Percentiles rank a stretch among this genome's conserved stretches.
Evolutionary conservation across 2,888 invertebrate genomes (phyloP).

Genomic region (Scaptomyza tumidula): DNA sequence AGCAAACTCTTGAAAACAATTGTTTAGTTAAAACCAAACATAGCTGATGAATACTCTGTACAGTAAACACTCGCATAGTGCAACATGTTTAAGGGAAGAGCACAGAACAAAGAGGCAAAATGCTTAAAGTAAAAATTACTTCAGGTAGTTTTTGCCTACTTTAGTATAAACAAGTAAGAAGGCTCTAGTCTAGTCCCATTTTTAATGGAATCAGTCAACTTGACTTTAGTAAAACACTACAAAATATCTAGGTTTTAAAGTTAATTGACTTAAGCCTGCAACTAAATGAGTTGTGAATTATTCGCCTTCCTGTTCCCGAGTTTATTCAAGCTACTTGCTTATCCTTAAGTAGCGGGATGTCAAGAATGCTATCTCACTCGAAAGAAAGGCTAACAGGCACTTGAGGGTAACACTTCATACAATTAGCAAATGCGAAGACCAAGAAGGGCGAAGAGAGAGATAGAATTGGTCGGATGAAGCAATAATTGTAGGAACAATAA

Average conservation of each 20-base stretch:
- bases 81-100: too few relatives aligned
- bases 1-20: background rate
- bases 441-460: background rate
- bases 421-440: conserved; percentile 25
- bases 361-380: conserved; percentile 23
- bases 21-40: background rate
- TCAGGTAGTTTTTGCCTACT: too few relatives aligned
- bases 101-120: too few relatives aligned
- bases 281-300: conserved; percentile 14
- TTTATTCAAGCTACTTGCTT: conserved; percentile 15
- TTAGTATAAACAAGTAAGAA: too few relatives aligned
- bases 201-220: too few relatives aligned
- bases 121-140: background rate
- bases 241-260: too few relatives aligned
- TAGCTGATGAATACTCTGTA: background rate
- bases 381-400: conserved; percentile 30
- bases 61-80: background rate
- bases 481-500: conserved; percentile 58
- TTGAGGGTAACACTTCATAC: conserved; percentile 45
- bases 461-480: conserved; percentile 37
- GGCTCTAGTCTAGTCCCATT: too few relatives aligned
- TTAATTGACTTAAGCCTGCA: conserved; percentile 12
- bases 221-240: too few relatives aligned
- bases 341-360: conserved; percentile 13
- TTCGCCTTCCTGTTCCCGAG: conserved; percentile 3